A percentile compares a stretch with the other conserved stretches of the same genome.
These are phyloP conservation scores for Watsonalla cultraria DNA, from an alignment of 2,888 invertebrate genomes.

Conservation along the genomic window DNA sequence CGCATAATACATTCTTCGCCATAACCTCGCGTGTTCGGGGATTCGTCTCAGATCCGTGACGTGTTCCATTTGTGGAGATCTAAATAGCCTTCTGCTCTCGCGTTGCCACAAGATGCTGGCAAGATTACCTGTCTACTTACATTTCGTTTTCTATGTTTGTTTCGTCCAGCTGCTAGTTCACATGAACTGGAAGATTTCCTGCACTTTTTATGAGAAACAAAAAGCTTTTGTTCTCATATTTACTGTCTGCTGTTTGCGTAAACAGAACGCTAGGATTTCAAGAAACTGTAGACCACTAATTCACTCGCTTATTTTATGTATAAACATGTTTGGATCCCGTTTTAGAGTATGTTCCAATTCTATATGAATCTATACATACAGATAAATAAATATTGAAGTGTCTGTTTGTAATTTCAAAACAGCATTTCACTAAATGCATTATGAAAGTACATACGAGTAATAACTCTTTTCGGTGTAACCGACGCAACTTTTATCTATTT, in stretches of 20 bases:
- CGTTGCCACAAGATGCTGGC: conserved; percentile 13
- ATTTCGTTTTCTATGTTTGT: conserved; percentile 23
- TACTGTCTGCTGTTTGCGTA: background rate
- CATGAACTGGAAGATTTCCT: conserved; percentile 7
- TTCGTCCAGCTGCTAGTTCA: conserved; percentile 18
- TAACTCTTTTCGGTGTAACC: too few relatives aligned
- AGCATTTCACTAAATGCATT: too few relatives aligned
- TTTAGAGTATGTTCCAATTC: too few relatives aligned
- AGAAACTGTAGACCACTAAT: too few relatives aligned
- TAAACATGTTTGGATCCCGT: too few relatives aligned
- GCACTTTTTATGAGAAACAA: background rate
- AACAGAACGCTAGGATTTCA: too few relatives aligned
- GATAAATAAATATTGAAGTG: too few relatives aligned
- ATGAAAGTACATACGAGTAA: too few relatives aligned
- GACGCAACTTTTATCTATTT: too few relatives aligned
- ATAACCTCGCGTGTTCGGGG: background rate
- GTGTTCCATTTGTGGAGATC: background rate
- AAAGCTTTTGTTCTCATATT: background rate
- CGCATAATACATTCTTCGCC: background rate
- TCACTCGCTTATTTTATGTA: too few relatives aligned
- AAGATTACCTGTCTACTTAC: conserved; percentile 31
- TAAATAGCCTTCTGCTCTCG: conserved; percentile 8
- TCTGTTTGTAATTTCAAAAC: too few relatives aligned
- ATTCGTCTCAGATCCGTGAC: background rate
- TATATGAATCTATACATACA: too few relatives aligned